These are phyloP conservation scores for Polypterus bichir DNA, from an alignment of 2,113 vertebrate species.

Conservation along the genomic window DNA sequence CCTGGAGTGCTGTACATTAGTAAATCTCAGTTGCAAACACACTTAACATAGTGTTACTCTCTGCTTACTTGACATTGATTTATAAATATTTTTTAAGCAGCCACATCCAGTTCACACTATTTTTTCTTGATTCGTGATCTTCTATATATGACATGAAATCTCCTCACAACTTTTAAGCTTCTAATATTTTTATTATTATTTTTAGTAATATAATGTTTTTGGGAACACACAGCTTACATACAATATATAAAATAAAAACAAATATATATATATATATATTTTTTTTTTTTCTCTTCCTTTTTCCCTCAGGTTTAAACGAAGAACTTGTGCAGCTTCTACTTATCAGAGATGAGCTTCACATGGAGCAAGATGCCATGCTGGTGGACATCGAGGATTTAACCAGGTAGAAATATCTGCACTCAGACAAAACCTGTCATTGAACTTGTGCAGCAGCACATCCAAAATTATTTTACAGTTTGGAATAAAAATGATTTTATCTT, in stretches of 20 bases:
- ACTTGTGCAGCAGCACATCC: too few relatives aligned
- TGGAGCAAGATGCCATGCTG: constrained; percentile 96
- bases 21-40: too few relatives aligned
- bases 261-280: not conserved
- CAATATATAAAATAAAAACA: not conserved
- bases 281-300: not conserved
- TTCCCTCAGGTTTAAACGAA: constrained; percentile 77
- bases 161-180: not conserved
- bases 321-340: constrained; percentile 95
- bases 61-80: too few relatives aligned
- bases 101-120: too few relatives aligned
- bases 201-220: not conserved
- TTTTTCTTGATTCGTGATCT: too few relatives aligned
- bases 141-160: not conserved
- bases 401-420: constrained; percentile 51
- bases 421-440: rapidly evolving
- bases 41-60: too few relatives aligned
- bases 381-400: constrained; percentile 97
- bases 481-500: too few relatives aligned
- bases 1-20: too few relatives aligned
- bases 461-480: too few relatives aligned
- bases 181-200: not conserved
- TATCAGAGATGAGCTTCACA: constrained; percentile 90
- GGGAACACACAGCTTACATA: not conserved
- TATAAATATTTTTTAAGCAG: too few relatives aligned